Evolutionary conservation across 1,140 invertebrate genomes (phyloP), one percentile per base, ranked within the genome.

Genomic region (Camponotus pennsylvanicus): DNA sequence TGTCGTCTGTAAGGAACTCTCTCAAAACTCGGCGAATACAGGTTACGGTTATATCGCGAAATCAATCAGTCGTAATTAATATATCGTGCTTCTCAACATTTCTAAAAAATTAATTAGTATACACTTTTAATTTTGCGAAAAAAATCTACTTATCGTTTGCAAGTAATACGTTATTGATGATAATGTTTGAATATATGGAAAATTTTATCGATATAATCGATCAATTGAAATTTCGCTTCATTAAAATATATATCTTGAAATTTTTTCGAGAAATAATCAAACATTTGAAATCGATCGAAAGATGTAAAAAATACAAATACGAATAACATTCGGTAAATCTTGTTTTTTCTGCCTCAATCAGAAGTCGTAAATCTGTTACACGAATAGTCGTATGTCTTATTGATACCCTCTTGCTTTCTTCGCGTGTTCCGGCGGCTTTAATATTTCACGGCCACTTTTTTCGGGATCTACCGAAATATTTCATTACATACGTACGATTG

Each of bases 1-100:
- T 94, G 97, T 98, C 90, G 97, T 98, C 82, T 98, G 98, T 98
- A 96, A 98, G 98, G 98, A 88, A 52, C 15, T 52, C 18, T 15
- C 4, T 52, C 4, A 52, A 52, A 52, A 45, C 42, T 45, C 42
- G 8, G n/a, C n/a, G 27, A 3, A 63, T 63, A 63, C 4, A 63
- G 27, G 21, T 63, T 15, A 13, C 21, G 9, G 5, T 18, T 27
- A 45, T 76, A 40, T 4, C 34, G 52, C 13, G 34, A 11, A 27
- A 55, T 37, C 34, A 21, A 37, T 57, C 57, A 57, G 3, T 1
- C 32, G 34, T 42, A 5, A 11, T 8, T 11, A 55, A 55, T 49
- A 18, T 18, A 18, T 18, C 7, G 18, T 15, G 13, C 15, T 3
- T 9, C 27, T 27, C 27, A 8, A 64, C 37, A 21, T 21, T 18